Percentiles rank a stretch among this genome's conserved stretches.
Evolutionary conservation across 2,888 invertebrate genomes (phyloP).

Genomic region (Tricholauxania praeusta): DNA sequence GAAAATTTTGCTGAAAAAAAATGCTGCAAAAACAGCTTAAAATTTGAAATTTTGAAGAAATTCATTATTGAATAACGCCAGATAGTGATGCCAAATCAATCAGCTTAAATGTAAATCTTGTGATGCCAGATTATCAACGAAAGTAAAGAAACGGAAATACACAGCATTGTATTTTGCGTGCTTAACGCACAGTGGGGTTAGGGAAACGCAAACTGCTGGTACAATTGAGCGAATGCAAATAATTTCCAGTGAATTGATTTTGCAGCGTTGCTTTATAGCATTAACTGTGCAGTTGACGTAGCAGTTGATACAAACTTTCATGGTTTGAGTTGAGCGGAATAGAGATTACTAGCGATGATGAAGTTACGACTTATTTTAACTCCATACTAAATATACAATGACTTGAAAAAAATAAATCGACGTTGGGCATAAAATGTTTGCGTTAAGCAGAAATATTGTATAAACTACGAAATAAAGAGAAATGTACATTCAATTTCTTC

Average conservation of each 20-base stretch:
- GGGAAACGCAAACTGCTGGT: background rate
- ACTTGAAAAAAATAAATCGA: no score
- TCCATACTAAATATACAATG: no score
- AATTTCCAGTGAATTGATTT: slow-evolving; percentile 24
- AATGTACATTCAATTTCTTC: no score
- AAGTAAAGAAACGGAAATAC: slow-evolving; percentile 1
- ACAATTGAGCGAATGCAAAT: slow-evolving; percentile 1
- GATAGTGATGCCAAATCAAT: slow-evolving; percentile 15
- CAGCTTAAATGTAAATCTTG: background rate
- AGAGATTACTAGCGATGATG: no score
- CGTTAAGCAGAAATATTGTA: no score
- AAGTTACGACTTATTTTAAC: no score
- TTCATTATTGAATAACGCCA: background rate
- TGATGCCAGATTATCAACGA: background rate
- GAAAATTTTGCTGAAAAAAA: no score
- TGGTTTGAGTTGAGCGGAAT: no score
- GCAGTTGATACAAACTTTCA: no score
- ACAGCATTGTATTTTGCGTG: background rate
- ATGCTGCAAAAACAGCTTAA: background rate
- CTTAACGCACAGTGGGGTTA: background rate
- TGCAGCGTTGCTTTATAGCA: background rate
- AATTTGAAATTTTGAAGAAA: background rate
- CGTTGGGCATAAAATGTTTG: no score
- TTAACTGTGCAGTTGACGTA: background rate
- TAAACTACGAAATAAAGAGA: no score